A percentile compares a stretch with the other conserved stretches of the same genome.
Evolutionary conservation across 2,113 vertebrate genomes (phyloP).

Genomic region (Carassius carassius): DNA sequence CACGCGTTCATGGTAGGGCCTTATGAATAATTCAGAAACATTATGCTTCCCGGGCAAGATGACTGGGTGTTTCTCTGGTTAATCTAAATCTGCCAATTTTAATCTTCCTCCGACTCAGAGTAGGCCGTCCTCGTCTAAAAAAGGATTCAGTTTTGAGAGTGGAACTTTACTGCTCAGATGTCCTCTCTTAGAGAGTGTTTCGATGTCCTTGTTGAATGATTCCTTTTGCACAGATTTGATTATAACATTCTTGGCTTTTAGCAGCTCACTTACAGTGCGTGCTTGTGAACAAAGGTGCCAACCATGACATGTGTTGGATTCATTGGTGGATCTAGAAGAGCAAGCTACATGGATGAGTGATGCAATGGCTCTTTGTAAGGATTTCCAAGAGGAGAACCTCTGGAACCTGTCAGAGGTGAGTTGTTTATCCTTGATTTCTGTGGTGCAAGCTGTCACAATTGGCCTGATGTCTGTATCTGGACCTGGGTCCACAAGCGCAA

Average conservation of each 20-base stretch:
- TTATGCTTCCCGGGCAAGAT: too few relatives aligned
- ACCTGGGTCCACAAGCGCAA: neutral
- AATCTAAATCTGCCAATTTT: too few relatives aligned
- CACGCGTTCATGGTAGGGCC: too few relatives aligned
- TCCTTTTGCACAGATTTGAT: neutral
- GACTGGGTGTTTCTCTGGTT: too few relatives aligned
- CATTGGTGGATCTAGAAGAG: neutral
- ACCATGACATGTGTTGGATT: neutral
- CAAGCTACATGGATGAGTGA: neutral
- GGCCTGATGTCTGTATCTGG: neutral
- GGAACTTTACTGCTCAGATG: neutral
- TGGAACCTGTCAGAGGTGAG: neutral
- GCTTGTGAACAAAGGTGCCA: neutral
- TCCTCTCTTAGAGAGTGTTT: neutral
- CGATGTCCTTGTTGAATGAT: neutral
- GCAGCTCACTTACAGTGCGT: neutral
- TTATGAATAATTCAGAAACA: too few relatives aligned
- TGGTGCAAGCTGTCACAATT: neutral
- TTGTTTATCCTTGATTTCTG: neutral
- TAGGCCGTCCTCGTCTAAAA: too few relatives aligned
- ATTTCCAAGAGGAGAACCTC: neutral
- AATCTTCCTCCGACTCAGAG: too few relatives aligned
- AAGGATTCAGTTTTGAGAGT: too few relatives aligned
- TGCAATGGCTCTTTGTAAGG: neutral
- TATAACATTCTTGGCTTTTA: neutral